Evolutionary conservation across 2,888 invertebrate genomes (phyloP).

Genomic region (Steromphala cineraria): DNA sequence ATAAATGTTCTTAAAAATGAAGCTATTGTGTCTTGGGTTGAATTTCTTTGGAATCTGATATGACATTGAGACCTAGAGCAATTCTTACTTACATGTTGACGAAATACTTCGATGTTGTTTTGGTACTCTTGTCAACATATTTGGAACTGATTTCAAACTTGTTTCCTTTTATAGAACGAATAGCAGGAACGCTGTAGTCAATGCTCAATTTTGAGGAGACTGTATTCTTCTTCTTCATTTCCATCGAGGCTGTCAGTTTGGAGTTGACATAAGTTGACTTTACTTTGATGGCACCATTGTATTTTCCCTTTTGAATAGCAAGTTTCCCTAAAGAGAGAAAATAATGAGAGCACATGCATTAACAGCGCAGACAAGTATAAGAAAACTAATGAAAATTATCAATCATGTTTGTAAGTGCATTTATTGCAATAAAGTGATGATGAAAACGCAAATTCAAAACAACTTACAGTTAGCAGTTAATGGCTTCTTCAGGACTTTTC

Average conservation of each 20-base stretch:
- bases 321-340: background rate
- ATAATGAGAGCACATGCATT: no score
- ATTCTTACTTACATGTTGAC: background rate
- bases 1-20: no score
- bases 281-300: background rate
- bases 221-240: conserved; percentile 4
- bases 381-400: no score
- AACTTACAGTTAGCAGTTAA: conserved; percentile 47
- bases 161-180: background rate
- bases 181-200: background rate
- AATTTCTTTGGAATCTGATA: no score
- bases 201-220: background rate
- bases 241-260: background rate
- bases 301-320: background rate
- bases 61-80: no score
- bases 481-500: conserved; percentile 43
- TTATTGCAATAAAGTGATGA: background rate
- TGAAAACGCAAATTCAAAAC: background rate
- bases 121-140: background rate
- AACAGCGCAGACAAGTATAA: no score
- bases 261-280: background rate
- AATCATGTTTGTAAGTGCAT: background rate
- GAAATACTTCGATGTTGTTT: background rate
- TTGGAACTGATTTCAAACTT: conserved; percentile 8
- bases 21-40: no score